Percentiles rank a stretch among this genome's conserved stretches.
phyloP scores from a whole-genome alignment of 2,797 vertebrate genomes.

The Avahi laniger region DNA sequence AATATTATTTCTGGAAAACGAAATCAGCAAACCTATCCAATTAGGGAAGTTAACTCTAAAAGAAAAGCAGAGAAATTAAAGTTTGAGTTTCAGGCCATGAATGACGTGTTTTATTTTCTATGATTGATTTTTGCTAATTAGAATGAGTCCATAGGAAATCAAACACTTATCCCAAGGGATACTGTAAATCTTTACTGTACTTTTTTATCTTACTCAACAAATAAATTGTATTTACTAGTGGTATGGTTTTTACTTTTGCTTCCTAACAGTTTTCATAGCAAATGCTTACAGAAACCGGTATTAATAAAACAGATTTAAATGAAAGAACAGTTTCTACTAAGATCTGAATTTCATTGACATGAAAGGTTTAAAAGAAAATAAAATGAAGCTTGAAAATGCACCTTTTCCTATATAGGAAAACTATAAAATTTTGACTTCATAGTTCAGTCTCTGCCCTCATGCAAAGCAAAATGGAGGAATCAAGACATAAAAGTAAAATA shows the following conservation, averaged over 20 bases:
- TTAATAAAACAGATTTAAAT: conserved; percentile 42
- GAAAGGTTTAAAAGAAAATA: neutral
- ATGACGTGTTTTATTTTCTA: conserved; percentile 33
- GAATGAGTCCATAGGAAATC: conserved; percentile 54
- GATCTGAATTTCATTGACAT: neutral
- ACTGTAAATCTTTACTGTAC: conserved; percentile 55
- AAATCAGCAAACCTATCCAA: neutral
- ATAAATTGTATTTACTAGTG: conserved; percentile 61
- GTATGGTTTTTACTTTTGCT: conserved; percentile 27
- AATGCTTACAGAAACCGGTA: conserved; percentile 38
- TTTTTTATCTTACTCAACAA: conserved; percentile 54
- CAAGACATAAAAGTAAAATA: neutral
- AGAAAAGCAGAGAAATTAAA: neutral
- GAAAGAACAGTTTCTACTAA: neutral
- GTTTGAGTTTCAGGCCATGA: conserved; percentile 14
- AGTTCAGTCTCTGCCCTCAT: neutral
- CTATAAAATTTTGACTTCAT: neutral
- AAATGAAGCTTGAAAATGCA: neutral
- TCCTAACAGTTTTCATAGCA: conserved; percentile 44
- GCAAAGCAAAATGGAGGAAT: conserved; percentile 14
- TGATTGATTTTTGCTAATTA: conserved; percentile 55
- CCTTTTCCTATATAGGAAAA: neutral
- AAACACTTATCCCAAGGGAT: conserved; percentile 23
- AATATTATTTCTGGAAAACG: conserved; percentile 43
- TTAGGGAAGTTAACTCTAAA: neutral